Evolutionary conservation across 2,113 vertebrate species (phyloP).

Genomic region (Brachionichthys hirsutus): DNA sequence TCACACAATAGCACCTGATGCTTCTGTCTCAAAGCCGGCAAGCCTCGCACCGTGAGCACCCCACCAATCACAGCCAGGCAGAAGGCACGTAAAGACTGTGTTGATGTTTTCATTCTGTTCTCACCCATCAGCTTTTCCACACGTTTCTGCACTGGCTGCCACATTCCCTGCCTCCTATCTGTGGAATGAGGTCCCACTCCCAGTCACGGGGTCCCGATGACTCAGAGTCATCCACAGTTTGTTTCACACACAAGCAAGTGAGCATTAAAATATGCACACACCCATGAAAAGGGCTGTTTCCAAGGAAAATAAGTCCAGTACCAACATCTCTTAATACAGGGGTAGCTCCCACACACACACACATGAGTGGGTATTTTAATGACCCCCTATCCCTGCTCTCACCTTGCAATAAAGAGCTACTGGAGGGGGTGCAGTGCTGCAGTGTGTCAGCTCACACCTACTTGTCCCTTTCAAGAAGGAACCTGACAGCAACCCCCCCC

Average conservation of each 20-base stretch:
- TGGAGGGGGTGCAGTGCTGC: constrained; percentile 44
- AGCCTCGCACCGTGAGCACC: constrained; percentile 16
- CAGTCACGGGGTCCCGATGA: constrained; percentile 21
- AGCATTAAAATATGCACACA: constrained; percentile 40
- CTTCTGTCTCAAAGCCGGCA: constrained; percentile 33
- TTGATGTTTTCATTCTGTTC: constrained; percentile 19
- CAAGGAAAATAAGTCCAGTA: constrained; percentile 28
- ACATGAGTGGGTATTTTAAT: constrained; percentile 39
- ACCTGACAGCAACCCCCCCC: constrained; percentile 47
- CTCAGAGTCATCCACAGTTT: constrained; percentile 11
- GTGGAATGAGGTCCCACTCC: constrained; percentile 28
- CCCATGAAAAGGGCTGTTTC: constrained; percentile 46
- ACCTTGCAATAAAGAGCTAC: constrained; percentile 65
- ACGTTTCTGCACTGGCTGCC: constrained; percentile 44
- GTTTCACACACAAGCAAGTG: constrained; percentile 12
- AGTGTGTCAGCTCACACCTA: constrained; percentile 64
- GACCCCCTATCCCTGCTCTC: constrained; percentile 59
- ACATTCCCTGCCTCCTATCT: constrained; percentile 41
- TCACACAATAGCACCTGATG: constrained; percentile 59
- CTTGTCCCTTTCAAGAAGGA: constrained; percentile 44
- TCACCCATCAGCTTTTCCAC: constrained; percentile 31
- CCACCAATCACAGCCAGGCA: neutral
- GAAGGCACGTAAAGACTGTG: constrained; percentile 9
- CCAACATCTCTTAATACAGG: constrained; percentile 46
- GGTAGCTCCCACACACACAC: constrained; percentile 31